Evolutionary conservation across 2,888 invertebrate genomes (phyloP), one percentile per base, ranked within the genome.

Genomic region (Bhutanitis thaidina): DNA sequence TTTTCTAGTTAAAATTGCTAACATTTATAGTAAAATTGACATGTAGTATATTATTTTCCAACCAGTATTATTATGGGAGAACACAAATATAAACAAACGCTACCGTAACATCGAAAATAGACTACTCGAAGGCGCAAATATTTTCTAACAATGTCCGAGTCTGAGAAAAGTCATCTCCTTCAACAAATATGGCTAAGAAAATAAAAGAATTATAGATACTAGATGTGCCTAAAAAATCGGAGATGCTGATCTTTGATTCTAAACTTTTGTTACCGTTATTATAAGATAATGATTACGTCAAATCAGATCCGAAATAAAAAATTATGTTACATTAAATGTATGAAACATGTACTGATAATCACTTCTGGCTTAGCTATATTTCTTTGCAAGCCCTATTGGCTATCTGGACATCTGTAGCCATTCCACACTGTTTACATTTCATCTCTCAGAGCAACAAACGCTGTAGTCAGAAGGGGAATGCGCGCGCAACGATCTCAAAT

Each of bases 361-460:
- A 54, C 65, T 69, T 81, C 81, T 65, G 63, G 73, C 53, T 3
- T 53, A 51, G 35, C 52, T 53, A 54, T 69, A 56, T 68, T 58
- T 73, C 77, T 49, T 25, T 63, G 68, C 61, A 65, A 56, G 61
- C 65, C 72, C 77, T 81, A 86, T 87, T 85, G 87, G 82, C 85
- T 87, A 88, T 86, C 87, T 86, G 88, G 85, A 85, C 87, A 86
- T 87, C 82, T 86, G 85, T 77, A 78, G 72, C 80, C 77, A 74
- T 76, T 71, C 69, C 74, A 69, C 76, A 71, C 71, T 88, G 88
- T 88, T 88, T 87, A 72, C 84, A 74, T 88, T 88, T 87, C 88
- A 88, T 88, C 80, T 86, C 86, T 82, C 74, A 71, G 64, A 79
- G 81, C 82, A 77, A 83, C 83, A 82, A 78, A 79, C 82, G 80